phyloP scores from a whole-genome alignment of 2,113 vertebrate species.

The Prietella phreatophila region DNA sequence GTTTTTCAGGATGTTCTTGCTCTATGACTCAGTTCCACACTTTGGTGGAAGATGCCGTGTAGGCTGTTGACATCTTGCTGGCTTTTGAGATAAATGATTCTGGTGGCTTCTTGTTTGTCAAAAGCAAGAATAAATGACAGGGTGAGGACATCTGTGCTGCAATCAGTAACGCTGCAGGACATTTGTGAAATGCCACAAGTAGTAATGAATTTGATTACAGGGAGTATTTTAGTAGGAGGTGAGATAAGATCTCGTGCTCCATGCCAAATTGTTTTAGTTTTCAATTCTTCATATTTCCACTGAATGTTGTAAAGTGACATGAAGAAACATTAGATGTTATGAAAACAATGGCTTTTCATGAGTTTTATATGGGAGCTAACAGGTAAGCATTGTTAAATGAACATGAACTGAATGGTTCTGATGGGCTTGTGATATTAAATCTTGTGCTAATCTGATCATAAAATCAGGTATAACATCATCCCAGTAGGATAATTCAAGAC shows the following conservation, averaged over 20 bases:
- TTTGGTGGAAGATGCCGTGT: not conserved
- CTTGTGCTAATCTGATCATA: not conserved
- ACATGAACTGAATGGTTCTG: not conserved
- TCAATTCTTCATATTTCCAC: not conserved
- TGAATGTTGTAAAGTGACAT: not conserved
- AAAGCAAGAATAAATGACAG: not conserved
- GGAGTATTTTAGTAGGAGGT: not conserved
- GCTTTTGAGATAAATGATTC: not conserved
- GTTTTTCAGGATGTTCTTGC: not conserved
- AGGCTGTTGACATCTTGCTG: slow-evolving; percentile 1
- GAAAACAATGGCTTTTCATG: not conserved
- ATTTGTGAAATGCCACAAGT: not conserved
- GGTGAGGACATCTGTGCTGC: not conserved
- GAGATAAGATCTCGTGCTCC: not conserved
- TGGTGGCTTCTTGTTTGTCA: not conserved
- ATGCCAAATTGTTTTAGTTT: not conserved
- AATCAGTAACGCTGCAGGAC: not conserved
- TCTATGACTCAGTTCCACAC: not conserved
- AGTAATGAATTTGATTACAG: not conserved
- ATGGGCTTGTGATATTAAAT: not conserved
- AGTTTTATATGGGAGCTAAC: not conserved
- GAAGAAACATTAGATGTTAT: not conserved
- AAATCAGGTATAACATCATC: not conserved
- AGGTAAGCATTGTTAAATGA: not conserved
- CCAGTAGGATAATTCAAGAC: not conserved